A percentile compares a stretch with the other conserved stretches of the same genome.
Conservation (phyloP, 1,140 invertebrate species). For the Drosophila nikananu region DNA sequence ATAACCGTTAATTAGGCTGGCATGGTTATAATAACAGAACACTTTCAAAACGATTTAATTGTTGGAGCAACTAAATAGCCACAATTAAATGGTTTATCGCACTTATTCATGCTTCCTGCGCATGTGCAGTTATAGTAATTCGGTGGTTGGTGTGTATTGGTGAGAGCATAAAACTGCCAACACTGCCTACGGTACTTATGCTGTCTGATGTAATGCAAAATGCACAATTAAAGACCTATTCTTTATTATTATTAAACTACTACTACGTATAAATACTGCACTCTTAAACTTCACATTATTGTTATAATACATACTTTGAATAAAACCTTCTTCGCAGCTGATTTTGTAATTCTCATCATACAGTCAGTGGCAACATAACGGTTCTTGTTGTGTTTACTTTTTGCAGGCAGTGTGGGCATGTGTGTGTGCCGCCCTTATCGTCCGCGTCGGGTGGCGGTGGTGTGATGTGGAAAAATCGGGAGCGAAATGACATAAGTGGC, state of each 20-base stretch:
- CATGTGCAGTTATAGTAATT: conserved; percentile 59
- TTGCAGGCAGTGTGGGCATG: conserved; percentile 11
- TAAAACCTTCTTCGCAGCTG: background rate
- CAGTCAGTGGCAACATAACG: background rate
- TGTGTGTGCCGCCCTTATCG: conserved; percentile 10
- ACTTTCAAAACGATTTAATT: conserved; percentile 15
- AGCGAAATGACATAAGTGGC: conserved; percentile 50
- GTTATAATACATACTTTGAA: background rate
- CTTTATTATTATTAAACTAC: background rate
- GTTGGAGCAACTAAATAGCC: conserved; percentile 3
- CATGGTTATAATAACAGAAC: background rate
- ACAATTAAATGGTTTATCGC: conserved; percentile 35
- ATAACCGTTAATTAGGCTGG: conserved; percentile 10
- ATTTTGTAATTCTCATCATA: background rate
- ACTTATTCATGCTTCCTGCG: conserved; percentile 57
- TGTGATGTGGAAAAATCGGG: conserved; percentile 57
- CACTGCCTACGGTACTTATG: conserved; percentile 13
- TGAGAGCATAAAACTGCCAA: conserved; percentile 46
- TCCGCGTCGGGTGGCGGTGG: conserved; percentile 34
- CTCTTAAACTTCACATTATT: no score
- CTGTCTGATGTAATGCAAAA: background rate
- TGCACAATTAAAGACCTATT: background rate
- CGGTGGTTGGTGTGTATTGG: conserved; percentile 36
- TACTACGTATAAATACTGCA: background rate
- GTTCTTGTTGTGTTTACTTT: conserved; percentile 19